Percentiles rank a stretch among this genome's conserved stretches.
These are phyloP conservation scores for Drosophila kohkoa DNA, from an alignment of 1,140 invertebrate genomes.

Conservation along the genomic window DNA sequence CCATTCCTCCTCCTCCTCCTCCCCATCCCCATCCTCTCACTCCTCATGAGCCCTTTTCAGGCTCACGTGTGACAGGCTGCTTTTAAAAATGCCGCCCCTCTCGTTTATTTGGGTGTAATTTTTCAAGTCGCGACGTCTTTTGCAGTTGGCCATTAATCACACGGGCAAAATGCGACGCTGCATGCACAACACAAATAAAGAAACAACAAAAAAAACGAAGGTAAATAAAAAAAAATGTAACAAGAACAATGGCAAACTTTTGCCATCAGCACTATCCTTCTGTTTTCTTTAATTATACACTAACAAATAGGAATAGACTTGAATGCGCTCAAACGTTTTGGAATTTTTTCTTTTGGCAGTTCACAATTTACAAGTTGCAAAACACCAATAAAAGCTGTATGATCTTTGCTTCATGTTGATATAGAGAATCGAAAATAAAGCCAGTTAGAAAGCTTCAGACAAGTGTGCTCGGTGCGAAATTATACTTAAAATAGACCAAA, in stretches of 20 bases:
- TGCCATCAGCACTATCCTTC: conserved; percentile 23
- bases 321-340: not conserved
- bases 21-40: not conserved
- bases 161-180: conserved; percentile 67
- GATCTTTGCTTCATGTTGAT: too few relatives aligned
- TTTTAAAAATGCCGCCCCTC: conserved; percentile 66
- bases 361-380: too few relatives aligned
- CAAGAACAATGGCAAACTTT: conserved; percentile 29
- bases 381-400: too few relatives aligned
- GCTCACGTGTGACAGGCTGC: conserved; percentile 71
- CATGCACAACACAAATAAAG: conserved; percentile 54
- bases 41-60: not conserved
- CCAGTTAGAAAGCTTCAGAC: too few relatives aligned
- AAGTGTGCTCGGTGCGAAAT: too few relatives aligned
- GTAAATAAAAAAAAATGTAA: conserved; percentile 3
- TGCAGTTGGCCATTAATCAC: conserved; percentile 73
- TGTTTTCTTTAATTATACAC: conserved; percentile 24
- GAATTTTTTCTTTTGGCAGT: not conserved
- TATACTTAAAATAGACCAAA: too few relatives aligned
- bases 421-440: too few relatives aligned
- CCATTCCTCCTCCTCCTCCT: not conserved
- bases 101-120: conserved; percentile 79
- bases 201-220: conserved; percentile 19
- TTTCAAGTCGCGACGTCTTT: conserved; percentile 82
- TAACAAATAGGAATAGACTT: not conserved